Conservation (phyloP, 2,113 vertebrate species). For the Pampusana beccarii region DNA sequence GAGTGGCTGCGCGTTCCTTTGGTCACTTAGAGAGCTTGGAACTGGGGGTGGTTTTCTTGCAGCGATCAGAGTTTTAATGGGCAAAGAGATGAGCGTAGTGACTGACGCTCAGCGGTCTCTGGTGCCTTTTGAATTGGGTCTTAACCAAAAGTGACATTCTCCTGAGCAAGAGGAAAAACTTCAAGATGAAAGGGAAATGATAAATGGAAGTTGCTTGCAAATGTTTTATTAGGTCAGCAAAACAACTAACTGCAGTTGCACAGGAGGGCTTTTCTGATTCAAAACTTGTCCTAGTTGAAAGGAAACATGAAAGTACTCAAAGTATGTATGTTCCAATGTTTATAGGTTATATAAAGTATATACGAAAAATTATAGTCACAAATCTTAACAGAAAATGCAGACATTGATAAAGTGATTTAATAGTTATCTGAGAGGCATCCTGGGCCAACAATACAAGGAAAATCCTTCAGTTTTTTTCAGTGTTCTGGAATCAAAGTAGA, state of each 20-base stretch:
- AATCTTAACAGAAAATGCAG: background rate
- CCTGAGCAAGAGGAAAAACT: background rate
- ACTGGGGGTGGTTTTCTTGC: background rate
- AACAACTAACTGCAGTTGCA: background rate
- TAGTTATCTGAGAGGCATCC: background rate
- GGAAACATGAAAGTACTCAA: background rate
- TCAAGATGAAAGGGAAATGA: background rate
- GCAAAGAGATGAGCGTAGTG: background rate
- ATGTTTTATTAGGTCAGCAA: background rate
- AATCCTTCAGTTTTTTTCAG: background rate
- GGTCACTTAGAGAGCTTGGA: background rate
- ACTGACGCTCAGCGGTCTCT: background rate
- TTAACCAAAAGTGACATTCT: background rate
- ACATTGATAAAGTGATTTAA: background rate
- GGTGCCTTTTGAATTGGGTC: background rate
- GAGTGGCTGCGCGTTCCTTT: accelerated
- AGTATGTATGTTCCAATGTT: background rate
- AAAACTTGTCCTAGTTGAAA: background rate
- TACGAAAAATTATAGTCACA: background rate
- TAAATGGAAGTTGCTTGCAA: background rate
- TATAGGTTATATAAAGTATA: background rate
- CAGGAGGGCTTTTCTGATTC: background rate
- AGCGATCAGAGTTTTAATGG: background rate
- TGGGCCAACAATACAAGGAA: background rate
- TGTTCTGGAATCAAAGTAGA: background rate